Conservation (phyloP, 2,888 invertebrate species). For the Cryptophagus acutangulus region DNA sequence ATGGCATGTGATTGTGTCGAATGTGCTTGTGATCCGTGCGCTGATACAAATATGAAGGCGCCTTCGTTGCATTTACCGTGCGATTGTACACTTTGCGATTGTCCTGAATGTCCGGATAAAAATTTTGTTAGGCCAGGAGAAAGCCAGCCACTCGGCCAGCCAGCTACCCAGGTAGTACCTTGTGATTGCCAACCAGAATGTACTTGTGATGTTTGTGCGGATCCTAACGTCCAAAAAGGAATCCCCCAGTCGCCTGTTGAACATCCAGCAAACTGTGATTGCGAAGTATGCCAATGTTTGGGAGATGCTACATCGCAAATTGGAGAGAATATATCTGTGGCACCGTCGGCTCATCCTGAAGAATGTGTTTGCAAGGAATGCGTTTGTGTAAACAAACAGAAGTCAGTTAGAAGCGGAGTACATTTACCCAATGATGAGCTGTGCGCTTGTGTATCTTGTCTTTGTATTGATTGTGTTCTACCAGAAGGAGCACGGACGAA, state of each 20-base stretch:
- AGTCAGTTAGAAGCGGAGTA: too few species aligned
- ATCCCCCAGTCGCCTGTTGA: slow-evolving; percentile 9
- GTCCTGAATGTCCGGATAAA: neutral
- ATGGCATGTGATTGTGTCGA: slow-evolving; percentile 19
- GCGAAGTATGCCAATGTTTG: slow-evolving; percentile 7
- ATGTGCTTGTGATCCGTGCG: slow-evolving; percentile 16
- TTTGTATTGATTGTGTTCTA: too few species aligned
- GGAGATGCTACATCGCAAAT: slow-evolving; percentile 3
- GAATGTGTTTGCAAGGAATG: slow-evolving; percentile 17
- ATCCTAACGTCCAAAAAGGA: too few species aligned
- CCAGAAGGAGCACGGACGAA: too few species aligned
- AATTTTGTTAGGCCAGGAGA: neutral
- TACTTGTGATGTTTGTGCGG: neutral
- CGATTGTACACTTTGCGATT: neutral
- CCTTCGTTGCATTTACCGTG: neutral
- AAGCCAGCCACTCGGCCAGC: neutral
- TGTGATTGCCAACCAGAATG: too few species aligned
- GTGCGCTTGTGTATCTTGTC: too few species aligned
- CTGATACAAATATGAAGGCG: slow-evolving; percentile 11
- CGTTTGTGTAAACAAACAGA: slow-evolving; percentile 4
- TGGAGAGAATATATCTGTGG: too few species aligned
- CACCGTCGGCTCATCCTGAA: slow-evolving; percentile 7
- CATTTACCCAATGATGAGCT: too few species aligned
- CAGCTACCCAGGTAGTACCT: too few species aligned
- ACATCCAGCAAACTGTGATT: slow-evolving; percentile 2